Evolutionary conservation across 2,113 vertebrate species (phyloP).

Genomic region (Mohoua ochrocephala): DNA sequence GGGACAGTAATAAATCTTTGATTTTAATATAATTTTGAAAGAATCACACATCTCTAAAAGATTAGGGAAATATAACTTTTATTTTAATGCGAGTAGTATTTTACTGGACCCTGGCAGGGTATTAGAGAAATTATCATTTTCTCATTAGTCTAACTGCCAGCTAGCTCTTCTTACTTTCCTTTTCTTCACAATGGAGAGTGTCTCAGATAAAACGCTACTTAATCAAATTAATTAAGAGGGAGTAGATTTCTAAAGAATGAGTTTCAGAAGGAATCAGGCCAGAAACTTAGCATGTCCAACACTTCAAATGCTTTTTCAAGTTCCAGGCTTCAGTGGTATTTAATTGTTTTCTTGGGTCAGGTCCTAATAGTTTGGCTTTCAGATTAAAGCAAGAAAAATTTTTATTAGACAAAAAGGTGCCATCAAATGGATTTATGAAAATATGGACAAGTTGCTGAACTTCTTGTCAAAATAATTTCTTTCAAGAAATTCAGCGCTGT

Average conservation of each 20-base stretch:
- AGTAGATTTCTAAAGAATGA: constrained; percentile 21
- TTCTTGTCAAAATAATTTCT: neutral
- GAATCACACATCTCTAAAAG: constrained; percentile 51
- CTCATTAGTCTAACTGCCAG: constrained; percentile 63
- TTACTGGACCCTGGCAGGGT: constrained; percentile 52
- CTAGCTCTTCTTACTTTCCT: constrained; percentile 16
- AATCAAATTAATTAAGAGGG: constrained; percentile 57
- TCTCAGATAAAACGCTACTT: constrained; percentile 20
- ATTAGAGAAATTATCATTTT: constrained; percentile 52
- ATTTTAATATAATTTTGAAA: constrained; percentile 50
- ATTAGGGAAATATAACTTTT: constrained; percentile 59
- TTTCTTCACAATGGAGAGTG: constrained; percentile 15
- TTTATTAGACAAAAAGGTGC: neutral
- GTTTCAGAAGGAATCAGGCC: neutral
- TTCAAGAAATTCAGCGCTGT: neutral
- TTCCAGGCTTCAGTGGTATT: neutral
- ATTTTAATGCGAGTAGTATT: constrained; percentile 55
- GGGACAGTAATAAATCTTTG: constrained; percentile 39
- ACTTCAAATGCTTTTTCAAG: neutral
- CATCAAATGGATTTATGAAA: neutral
- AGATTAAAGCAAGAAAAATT: neutral
- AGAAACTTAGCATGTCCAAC: neutral
- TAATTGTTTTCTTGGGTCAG: neutral
- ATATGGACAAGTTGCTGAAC: neutral
- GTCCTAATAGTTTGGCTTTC: neutral